Conservation (phyloP, 2,888 invertebrate species). For the Syrista parreyssii region DNA sequence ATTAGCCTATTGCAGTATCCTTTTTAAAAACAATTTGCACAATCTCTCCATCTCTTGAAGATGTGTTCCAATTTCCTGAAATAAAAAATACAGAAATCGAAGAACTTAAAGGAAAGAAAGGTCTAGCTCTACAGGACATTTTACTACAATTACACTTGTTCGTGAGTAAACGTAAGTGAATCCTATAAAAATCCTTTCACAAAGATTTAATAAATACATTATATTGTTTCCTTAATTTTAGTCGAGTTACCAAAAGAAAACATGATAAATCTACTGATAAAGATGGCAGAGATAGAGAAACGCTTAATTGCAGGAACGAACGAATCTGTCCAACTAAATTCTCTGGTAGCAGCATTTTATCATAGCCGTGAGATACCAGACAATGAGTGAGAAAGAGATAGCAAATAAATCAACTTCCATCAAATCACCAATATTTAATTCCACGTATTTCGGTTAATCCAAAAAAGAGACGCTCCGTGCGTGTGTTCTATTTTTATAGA, state of each 20-base stretch:
- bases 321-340: conserved; percentile 90
- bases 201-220: not conserved
- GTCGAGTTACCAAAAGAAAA: conserved; percentile 89
- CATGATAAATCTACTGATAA: conserved; percentile 81
- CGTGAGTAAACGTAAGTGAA: conserved; percentile 84
- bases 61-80: conserved; percentile 38
- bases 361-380: conserved; percentile 23
- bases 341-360: conserved; percentile 90
- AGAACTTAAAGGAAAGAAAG: conserved; percentile 88
- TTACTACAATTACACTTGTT: conserved; percentile 89
- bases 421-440: not conserved
- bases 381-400: not conserved
- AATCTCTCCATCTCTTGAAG: not conserved
- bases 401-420: not conserved
- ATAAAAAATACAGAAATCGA: conserved; percentile 73
- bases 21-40: conserved; percentile 54
- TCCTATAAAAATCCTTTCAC: conserved; percentile 8
- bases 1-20: conserved; percentile 83
- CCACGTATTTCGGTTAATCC: not conserved
- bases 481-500: not conserved
- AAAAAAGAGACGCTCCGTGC: not conserved
- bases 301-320: conserved; percentile 86
- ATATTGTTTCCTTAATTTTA: conserved; percentile 65
- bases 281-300: conserved; percentile 91
- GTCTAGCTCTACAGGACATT: conserved; percentile 93